Percentiles rank a stretch among this genome's conserved stretches.
These are phyloP conservation scores for Heliothis subflexa DNA, from an alignment of 1,140 invertebrate species.

Conservation along the genomic window DNA sequence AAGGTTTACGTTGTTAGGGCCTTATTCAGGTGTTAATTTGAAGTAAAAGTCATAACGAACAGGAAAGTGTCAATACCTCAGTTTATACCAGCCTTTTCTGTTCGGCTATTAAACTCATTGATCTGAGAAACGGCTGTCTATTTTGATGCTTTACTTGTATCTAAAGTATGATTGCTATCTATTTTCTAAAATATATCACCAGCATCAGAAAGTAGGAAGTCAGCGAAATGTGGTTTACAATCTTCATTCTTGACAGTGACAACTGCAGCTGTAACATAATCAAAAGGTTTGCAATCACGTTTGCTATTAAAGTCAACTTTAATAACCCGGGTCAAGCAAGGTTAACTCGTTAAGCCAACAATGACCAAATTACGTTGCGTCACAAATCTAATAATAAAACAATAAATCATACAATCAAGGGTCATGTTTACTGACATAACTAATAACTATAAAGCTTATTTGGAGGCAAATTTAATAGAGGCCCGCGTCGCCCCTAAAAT, in stretches of 20 bases:
- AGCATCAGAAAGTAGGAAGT: not conserved
- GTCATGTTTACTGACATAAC: conserved; percentile 41
- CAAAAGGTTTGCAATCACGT: conserved; percentile 4
- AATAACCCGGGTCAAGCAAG: conserved; percentile 4
- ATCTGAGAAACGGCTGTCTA: not conserved
- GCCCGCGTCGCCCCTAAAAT: not conserved
- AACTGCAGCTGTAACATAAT: not conserved
- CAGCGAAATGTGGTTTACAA: not conserved
- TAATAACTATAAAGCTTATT: conserved; percentile 36
- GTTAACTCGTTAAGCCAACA: conserved; percentile 39
- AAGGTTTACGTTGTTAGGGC: conserved; percentile 6
- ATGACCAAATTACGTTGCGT: conserved; percentile 41
- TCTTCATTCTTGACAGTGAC: not conserved
- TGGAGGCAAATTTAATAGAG: conserved; percentile 17
- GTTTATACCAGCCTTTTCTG: not conserved
- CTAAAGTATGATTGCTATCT: not conserved
- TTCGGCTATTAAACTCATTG: conserved; percentile 2
- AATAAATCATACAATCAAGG: conserved; percentile 44
- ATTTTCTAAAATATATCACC: not conserved
- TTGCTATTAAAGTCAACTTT: conserved; percentile 21
- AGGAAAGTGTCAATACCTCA: conserved; percentile 18
- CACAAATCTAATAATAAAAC: conserved; percentile 47
- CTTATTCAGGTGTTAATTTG: conserved; percentile 37
- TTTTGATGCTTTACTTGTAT: not conserved
- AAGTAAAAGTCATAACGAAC: conserved; percentile 26